Evolutionary conservation across 2,113 vertebrate genomes (phyloP).

Genomic region (Periophthalmus modestus): DNA sequence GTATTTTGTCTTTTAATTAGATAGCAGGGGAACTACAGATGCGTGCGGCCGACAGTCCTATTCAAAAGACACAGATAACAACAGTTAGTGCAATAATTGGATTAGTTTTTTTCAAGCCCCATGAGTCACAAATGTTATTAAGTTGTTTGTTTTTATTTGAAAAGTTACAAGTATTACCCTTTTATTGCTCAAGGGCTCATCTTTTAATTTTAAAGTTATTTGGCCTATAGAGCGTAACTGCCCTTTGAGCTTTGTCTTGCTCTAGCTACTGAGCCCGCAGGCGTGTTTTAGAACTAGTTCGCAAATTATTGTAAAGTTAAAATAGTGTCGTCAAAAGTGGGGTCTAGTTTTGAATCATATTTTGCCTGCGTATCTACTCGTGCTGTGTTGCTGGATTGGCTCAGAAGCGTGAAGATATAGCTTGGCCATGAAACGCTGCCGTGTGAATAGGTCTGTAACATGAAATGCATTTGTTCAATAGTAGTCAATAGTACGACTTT

Average conservation of each 20-base stretch:
- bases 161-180: background rate
- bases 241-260: background rate
- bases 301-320: background rate
- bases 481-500: background rate
- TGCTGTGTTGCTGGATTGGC: background rate
- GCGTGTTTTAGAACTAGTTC: background rate
- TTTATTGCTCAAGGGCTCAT: background rate
- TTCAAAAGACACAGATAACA: conserved; percentile 49
- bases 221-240: background rate
- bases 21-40: conserved; percentile 47
- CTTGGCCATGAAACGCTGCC: background rate
- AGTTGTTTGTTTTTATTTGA: background rate
- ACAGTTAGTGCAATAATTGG: conserved; percentile 51
- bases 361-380: background rate
- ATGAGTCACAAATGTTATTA: background rate
- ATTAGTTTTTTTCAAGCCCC: conserved; percentile 30
- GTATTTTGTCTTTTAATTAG: conserved; percentile 64
- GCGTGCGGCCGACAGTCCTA: conserved; percentile 39
- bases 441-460: background rate
- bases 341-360: background rate
- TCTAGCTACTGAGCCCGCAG: background rate
- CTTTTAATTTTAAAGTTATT: background rate
- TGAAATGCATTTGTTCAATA: background rate
- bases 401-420: background rate
- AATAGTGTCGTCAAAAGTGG: background rate